phyloP scores from a whole-genome alignment of 2,888 invertebrate genomes.

The Auanema sp. region DNA sequence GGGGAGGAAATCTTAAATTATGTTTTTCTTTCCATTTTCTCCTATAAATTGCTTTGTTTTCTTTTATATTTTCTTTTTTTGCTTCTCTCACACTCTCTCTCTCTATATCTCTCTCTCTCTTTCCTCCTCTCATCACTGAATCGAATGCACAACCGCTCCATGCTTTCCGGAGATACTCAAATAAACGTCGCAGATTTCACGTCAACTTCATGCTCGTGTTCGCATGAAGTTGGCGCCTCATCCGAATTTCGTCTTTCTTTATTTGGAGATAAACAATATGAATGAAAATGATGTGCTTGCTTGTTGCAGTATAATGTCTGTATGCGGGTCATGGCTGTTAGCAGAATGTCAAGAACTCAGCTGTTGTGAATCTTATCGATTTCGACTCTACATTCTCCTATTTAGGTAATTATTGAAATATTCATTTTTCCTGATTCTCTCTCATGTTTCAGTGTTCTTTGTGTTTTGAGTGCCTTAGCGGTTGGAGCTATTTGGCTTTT shows the following conservation, averaged over 20 bases:
- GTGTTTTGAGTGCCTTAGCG: conserved; percentile 30
- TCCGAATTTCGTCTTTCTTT: not conserved
- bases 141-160: too few species aligned
- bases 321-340: conserved; percentile 36
- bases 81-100: too few species aligned
- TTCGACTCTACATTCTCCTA: conserved; percentile 37
- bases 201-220: too few species aligned
- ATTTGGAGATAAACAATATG: not conserved
- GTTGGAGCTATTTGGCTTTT: conserved; percentile 38
- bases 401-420: conserved; percentile 31
- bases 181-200: too few species aligned
- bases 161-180: too few species aligned
- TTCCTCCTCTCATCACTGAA: too few species aligned
- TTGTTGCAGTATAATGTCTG: conserved; percentile 24
- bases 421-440: not conserved
- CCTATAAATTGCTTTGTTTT: too few species aligned
- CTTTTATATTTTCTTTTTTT: too few species aligned
- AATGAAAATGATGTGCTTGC: not conserved
- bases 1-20: too few species aligned
- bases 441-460: conserved; percentile 29
- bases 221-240: too few species aligned
- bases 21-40: too few species aligned
- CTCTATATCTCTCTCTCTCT: too few species aligned
- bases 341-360: conserved; percentile 38
- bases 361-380: conserved; percentile 43